phyloP scores from a whole-genome alignment of 2,797 vertebrate species.

The Pelochelys cantorii region DNA sequence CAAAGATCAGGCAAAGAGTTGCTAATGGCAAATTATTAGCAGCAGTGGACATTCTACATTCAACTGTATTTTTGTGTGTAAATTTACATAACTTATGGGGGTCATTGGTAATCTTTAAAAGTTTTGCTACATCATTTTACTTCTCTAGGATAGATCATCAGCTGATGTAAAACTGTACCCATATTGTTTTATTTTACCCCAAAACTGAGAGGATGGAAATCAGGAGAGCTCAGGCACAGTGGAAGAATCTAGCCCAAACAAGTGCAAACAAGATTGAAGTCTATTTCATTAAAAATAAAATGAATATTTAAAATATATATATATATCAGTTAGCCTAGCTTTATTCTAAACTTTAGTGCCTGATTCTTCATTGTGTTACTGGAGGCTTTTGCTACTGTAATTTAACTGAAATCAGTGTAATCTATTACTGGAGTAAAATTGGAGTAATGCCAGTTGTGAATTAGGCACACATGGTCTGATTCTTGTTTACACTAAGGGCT shows the following conservation, averaged over 20 bases:
- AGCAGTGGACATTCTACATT: neutral
- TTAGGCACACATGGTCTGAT: conserved; percentile 41
- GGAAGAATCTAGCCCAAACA: neutral
- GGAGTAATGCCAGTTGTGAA: conserved; percentile 49
- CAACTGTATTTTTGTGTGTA: neutral
- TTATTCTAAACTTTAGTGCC: neutral
- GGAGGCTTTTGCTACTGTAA: neutral
- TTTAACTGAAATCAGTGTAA: conserved; percentile 36
- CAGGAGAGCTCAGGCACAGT: neutral
- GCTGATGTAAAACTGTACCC: neutral
- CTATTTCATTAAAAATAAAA: neutral
- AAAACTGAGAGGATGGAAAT: fast-evolving
- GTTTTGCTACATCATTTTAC: neutral
- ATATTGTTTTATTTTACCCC: fast-evolving
- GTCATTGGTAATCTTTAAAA: neutral
- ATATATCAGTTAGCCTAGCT: neutral
- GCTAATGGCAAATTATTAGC: conserved; percentile 31
- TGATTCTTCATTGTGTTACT: neutral
- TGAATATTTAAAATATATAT: neutral
- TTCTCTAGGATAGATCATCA: fast-evolving
- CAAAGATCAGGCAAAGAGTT: neutral
- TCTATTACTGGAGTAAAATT: conserved; percentile 38
- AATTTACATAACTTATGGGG: neutral
- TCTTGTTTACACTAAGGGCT: conserved; percentile 46
- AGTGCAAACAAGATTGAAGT: fast-evolving